These are phyloP conservation scores for Phanerotoma sp. DNA, from an alignment of 2,888 invertebrate genomes.

Conservation along the genomic window DNA sequence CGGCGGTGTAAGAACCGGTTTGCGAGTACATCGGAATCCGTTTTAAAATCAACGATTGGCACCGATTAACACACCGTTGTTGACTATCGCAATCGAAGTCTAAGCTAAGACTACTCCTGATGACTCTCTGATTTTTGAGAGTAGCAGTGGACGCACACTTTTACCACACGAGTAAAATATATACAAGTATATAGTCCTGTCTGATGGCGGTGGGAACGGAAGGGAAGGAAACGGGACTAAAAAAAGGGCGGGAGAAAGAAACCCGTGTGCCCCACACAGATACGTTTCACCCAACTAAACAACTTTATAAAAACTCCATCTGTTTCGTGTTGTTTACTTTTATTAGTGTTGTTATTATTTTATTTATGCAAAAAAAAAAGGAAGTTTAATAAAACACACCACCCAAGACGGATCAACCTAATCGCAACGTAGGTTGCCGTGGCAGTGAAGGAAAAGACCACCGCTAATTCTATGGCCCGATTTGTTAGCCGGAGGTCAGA, in stretches of 20 bases:
- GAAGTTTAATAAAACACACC: constrained; percentile 9
- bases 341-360: not conserved
- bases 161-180: no score
- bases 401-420: constrained; percentile 32
- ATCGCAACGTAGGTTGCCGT: constrained; percentile 39
- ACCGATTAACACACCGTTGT: constrained; percentile 12
- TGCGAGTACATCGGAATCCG: constrained; percentile 12
- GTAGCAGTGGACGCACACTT: not conserved
- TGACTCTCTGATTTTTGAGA: not conserved
- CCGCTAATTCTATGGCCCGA: constrained; percentile 11
- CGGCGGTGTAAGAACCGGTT: constrained; percentile 15
- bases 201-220: no score
- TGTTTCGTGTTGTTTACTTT: no score
- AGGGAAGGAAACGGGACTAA: no score
- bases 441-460: constrained; percentile 35
- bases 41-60: constrained; percentile 15
- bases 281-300: no score
- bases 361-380: not conserved
- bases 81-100: constrained; percentile 2
- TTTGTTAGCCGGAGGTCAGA: constrained; percentile 38
- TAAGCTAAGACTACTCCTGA: not conserved
- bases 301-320: no score
- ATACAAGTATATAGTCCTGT: no score
- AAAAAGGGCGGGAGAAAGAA: no score
- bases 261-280: no score